These are phyloP conservation scores for Bujurquina vittata DNA, from an alignment of 2,113 vertebrate genomes.

Conservation along the genomic window DNA sequence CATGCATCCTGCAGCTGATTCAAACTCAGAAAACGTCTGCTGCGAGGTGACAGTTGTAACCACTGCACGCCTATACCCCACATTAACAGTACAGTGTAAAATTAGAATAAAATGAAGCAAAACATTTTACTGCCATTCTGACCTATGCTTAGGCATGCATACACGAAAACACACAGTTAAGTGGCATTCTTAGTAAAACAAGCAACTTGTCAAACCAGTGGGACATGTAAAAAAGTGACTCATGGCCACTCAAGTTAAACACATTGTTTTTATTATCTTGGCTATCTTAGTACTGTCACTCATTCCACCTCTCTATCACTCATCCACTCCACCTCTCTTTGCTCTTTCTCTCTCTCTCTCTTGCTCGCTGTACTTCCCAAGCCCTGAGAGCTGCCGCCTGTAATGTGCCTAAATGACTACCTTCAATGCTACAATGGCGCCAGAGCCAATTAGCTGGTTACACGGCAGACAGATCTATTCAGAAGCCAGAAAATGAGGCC, in stretches of 20 bases:
- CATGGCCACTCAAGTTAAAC: slow-evolving; percentile 35
- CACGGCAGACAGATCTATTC: slow-evolving; percentile 75
- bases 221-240: slow-evolving; percentile 40
- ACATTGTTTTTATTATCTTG: slow-evolving; percentile 58
- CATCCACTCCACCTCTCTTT: slow-evolving; percentile 2
- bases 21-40: background rate
- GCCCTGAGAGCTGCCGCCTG: slow-evolving; percentile 59
- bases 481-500: slow-evolving; percentile 67
- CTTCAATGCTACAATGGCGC: slow-evolving; percentile 74
- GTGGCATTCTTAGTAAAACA: background rate
- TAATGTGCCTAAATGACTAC: slow-evolving; percentile 82
- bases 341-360: background rate
- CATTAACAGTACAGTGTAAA: background rate
- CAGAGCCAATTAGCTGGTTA: slow-evolving; percentile 80
- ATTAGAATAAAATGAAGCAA: background rate
- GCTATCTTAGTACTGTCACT: slow-evolving; percentile 21
- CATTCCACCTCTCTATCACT: background rate
- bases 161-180: background rate
- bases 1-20: background rate
- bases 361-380: slow-evolving; percentile 39
- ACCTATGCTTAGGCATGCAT: background rate
- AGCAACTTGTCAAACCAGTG: slow-evolving; percentile 55
- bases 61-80: background rate
- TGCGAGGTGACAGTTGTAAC: background rate
- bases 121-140: background rate